These are phyloP conservation scores for Ladona fulva DNA, from an alignment of 1,140 invertebrate genomes.

Conservation along the genomic window DNA sequence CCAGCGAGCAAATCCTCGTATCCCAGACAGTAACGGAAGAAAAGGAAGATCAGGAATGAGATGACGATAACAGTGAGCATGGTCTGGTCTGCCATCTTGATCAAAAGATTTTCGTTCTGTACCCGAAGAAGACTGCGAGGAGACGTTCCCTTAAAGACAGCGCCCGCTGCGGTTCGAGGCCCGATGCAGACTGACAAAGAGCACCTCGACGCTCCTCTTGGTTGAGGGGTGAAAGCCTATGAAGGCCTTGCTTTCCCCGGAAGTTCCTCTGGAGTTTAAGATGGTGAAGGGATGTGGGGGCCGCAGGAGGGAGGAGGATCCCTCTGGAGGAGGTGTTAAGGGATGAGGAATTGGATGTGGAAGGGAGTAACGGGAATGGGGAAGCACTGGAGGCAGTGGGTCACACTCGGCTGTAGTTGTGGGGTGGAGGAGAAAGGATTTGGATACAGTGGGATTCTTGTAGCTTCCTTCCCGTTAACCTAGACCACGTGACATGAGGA, in stretches of 20 bases:
- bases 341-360: neutral
- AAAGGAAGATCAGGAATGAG: neutral
- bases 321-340: neutral
- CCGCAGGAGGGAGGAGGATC: neutral
- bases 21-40: neutral
- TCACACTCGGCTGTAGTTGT: too few species aligned
- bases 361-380: neutral
- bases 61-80: conserved; percentile 5
- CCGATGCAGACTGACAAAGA: too few species aligned
- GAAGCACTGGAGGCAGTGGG: neutral
- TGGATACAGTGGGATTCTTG: too few species aligned
- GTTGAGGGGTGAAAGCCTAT: neutral
- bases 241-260: neutral
- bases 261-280: neutral
- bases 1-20: neutral
- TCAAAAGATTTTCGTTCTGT: neutral
- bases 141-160: too few species aligned
- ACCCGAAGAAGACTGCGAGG: too few species aligned
- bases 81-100: neutral
- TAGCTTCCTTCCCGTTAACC: too few species aligned
- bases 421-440: too few species aligned
- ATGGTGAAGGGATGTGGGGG: neutral
- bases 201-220: too few species aligned
- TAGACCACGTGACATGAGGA: too few species aligned
- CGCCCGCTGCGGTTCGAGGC: too few species aligned